Base-by-base conservation (phyloP, 2,113 vertebrate species). In the Parotia lawesii region DNA sequence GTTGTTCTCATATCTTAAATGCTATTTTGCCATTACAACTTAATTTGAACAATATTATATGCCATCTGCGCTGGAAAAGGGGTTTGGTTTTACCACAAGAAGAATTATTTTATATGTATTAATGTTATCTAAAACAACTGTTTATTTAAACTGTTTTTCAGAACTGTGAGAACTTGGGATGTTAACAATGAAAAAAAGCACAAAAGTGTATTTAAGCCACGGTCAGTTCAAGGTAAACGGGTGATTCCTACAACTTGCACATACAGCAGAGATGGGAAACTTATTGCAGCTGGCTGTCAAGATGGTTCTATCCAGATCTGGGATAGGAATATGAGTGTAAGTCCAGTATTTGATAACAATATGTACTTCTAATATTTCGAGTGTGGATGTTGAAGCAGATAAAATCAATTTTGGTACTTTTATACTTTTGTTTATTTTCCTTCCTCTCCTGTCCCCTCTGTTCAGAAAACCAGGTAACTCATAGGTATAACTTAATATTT, bases 291-390 rank as follows among this genome's bases (percentile, higher is more conserved):
- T 8, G 99, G 98, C 85, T 99, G 99, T 95, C 99, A 99, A 95
- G 98, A 99, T 70, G 99, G 99, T 58, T 99, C 98, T 95, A 99
- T 99, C 92, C 99, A 99, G 97, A 99, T 99, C 96, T 99, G 99
- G 99, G 99, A 99, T 86, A 98, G 99, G 84, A 99, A 99, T 96
- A 94, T 99, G 93, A 99, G 96, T 56, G 99, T 99, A 97, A 99
- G 99, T 98, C 33, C 85, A 75, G 4, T 80, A 47, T 95, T 64
- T 87, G 15, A 20, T 86, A 65, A 62, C 27, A 64, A 16, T 60
- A 38, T n/a, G 23, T 61, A 4, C 13, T 66, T 71, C 33, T 62
- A 10, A 28, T 62, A 13, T 66, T 53, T 42, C 0, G 12, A 62
- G 9, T 74, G 12, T 86, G 6, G 80, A 58, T 79, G 21, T 42